phyloP scores from a whole-genome alignment of 2,113 vertebrate species.

The Sceloporus tristichus region DNA sequence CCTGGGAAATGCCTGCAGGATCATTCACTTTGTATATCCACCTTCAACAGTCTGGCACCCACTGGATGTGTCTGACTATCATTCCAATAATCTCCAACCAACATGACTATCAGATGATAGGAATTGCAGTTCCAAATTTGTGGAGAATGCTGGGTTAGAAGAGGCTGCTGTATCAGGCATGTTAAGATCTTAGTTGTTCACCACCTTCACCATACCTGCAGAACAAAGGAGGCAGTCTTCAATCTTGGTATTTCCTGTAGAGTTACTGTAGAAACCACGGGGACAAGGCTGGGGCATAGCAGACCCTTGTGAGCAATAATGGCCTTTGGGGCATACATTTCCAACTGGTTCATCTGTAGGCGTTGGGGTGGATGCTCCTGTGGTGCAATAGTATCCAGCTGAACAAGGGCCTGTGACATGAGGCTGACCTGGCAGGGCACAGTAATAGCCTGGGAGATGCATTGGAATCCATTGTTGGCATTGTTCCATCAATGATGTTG shows the following conservation, averaged over 20 bases:
- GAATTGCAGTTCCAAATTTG: neutral
- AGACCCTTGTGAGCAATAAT: constrained; percentile 85
- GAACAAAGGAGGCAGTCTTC: constrained; percentile 82
- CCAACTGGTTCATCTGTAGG: constrained; percentile 80
- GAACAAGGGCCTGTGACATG: constrained; percentile 78
- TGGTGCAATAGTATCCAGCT: constrained; percentile 82
- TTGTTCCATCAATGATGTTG: neutral
- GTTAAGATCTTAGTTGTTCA: accelerated
- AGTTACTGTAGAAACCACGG: constrained; percentile 82
- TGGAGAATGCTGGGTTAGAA: neutral
- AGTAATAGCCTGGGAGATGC: constrained; percentile 80
- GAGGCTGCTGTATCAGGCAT: neutral
- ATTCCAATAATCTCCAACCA: neutral
- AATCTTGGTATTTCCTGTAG: constrained; percentile 71
- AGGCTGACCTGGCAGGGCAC: constrained; percentile 74
- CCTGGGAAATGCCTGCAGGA: neutral
- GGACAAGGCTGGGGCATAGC: constrained; percentile 80
- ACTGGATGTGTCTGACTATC: neutral
- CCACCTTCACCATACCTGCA: constrained; percentile 74
- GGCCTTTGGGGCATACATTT: constrained; percentile 79
- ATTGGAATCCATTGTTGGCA: neutral
- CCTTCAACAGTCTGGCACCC: neutral
- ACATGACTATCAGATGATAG: neutral
- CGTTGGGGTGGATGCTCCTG: constrained; percentile 72
- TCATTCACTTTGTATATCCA: neutral